Conservation (phyloP, 1,140 invertebrate species). For the Achroia grisella region DNA sequence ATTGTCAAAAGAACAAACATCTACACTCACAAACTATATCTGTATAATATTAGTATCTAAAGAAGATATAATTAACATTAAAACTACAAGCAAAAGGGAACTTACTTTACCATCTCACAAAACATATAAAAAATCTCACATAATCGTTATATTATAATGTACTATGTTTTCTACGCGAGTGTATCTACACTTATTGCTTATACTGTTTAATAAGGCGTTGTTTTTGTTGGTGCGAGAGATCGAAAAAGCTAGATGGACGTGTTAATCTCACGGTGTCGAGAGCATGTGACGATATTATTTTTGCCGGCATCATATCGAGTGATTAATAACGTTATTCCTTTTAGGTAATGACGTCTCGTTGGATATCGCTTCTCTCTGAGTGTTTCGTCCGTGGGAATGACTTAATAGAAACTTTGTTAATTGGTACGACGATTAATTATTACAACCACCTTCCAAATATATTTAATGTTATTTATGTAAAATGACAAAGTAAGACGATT, state of each 20-base stretch:
- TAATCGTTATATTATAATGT: no score
- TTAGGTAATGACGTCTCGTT: conserved; percentile 31
- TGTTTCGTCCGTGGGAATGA: conserved; percentile 21
- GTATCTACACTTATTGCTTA: no score
- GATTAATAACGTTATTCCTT: conserved; percentile 65
- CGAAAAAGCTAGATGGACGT: conserved; percentile 26
- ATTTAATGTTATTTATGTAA: conserved; percentile 1
- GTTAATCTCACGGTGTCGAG: conserved; percentile 62
- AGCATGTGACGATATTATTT: conserved; percentile 66
- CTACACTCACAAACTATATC: no score
- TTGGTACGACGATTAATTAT: conserved; percentile 16
- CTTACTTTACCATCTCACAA: no score
- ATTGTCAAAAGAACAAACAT: no score
- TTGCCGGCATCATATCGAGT: conserved; percentile 51
- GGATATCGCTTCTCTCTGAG: conserved; percentile 17
- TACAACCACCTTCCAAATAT: conserved; percentile 4
- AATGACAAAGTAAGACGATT: no score
- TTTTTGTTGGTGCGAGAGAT: conserved; percentile 4
- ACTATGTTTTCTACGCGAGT: no score
- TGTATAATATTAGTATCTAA: no score
- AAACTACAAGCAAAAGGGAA: no score
- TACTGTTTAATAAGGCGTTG: conserved; percentile 4
- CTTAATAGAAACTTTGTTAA: conserved; percentile 22
- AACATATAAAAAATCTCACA: no score
- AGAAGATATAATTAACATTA: no score